Evolutionary conservation across 2,113 vertebrate species (phyloP), one percentile per base, ranked within the genome.

Genomic region (Gambusia affinis): DNA sequence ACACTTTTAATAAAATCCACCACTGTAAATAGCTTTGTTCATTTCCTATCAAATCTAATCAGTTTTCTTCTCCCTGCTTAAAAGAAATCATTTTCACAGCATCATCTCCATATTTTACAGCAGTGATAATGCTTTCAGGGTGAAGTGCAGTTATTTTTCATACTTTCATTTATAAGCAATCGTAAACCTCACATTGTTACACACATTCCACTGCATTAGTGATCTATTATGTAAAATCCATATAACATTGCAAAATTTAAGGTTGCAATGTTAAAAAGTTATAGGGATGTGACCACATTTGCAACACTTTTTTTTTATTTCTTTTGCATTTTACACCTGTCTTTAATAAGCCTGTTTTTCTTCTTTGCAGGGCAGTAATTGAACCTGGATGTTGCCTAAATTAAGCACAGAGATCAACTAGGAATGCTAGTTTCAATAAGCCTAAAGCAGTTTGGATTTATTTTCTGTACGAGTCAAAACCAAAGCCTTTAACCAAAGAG

Each of bases 311-410:
- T 5, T 28, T 62, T 15, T 12, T 30, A 30, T 62, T 62, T 12
- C 30, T 62, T 62, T 29, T 30, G 4, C 5, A 19, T 29, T 2
- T 63, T 30, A 30, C 12, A 30, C 15, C 14, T 17, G 61, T 31
- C 1, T 75, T 71, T 76, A 76, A 86, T 17, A 12, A 19, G 11
- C 1, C 4, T 27, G 28, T 88, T 60, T 68, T 24, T 82, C 76
- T 86, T 29, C 81, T 71, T 89, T 84, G 19, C 88, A 93, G 89
- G 72, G 64, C 12, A 66, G 19, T 39, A 37, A 68, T 68, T 12
- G 78, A 72, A 81, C 64, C 39, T 30, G 1, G 64, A 64, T 22
- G 73, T 0, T 63, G 69, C 81, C 57, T 70, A 68, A 69, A 71
- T 31, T 31, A 70, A 76, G 24, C 4, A 28, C 57, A 30, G n/a